Evolutionary conservation across 2,797 vertebrate genomes (phyloP).

Genomic region (Momotus momota): DNA sequence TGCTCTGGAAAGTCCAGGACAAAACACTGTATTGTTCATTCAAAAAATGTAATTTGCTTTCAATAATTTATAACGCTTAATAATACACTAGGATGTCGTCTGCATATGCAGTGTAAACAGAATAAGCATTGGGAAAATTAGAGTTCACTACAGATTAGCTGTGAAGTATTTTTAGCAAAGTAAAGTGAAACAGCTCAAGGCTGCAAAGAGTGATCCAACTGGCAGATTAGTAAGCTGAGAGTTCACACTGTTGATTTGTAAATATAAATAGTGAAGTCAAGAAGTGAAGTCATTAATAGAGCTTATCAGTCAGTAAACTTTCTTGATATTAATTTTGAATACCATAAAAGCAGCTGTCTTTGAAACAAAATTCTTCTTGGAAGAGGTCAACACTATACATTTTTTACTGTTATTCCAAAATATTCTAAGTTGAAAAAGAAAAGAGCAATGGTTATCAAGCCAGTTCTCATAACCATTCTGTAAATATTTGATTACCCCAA

Average conservation of each 20-base stretch:
- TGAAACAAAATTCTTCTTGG: neutral
- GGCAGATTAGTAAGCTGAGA: constrained; percentile 30
- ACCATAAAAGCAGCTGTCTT: neutral
- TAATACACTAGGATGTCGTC: neutral
- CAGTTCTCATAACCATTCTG: fast-evolving
- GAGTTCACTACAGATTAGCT: neutral
- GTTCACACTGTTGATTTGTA: constrained; percentile 11
- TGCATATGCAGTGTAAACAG: neutral
- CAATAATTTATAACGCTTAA: constrained; percentile 8
- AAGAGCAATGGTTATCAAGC: neutral
- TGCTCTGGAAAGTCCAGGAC: neutral
- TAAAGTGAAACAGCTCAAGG: constrained; percentile 17
- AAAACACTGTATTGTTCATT: neutral
- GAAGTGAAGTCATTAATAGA: constrained; percentile 6
- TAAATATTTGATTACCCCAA: neutral
- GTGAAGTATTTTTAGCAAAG: constrained; percentile 24
- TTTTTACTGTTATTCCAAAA: neutral
- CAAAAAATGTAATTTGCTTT: neutral
- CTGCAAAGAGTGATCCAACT: neutral
- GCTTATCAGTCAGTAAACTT: constrained; percentile 8
- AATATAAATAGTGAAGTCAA: constrained; percentile 36
- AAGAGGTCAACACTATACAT: neutral
- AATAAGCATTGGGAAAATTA: neutral
- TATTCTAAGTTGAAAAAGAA: neutral
- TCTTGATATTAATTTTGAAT: neutral